These are phyloP conservation scores for Alcis repandata DNA, from an alignment of 2,888 invertebrate species.

Conservation along the genomic window DNA sequence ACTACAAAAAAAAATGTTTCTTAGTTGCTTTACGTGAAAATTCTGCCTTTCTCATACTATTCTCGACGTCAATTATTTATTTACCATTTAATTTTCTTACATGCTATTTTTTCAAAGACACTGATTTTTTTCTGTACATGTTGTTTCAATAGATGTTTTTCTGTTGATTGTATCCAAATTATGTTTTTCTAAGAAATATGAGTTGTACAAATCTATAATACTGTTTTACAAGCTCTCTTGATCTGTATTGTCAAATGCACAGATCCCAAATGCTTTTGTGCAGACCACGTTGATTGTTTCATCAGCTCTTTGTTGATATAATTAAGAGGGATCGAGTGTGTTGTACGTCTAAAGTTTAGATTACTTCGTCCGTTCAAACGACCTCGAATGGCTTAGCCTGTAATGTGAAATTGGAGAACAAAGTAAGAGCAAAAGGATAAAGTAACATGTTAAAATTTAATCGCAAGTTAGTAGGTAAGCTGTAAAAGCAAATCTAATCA, in stretches of 20 bases:
- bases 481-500: too few relatives aligned
- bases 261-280: slow-evolving; percentile 61
- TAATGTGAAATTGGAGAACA: slow-evolving; percentile 18
- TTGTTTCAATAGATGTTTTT: too few relatives aligned
- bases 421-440: neutral
- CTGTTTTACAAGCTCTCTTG: slow-evolving; percentile 53
- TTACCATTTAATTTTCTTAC: too few relatives aligned
- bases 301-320: slow-evolving; percentile 54
- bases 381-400: slow-evolving; percentile 21
- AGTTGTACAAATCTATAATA: slow-evolving; percentile 40
- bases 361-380: slow-evolving; percentile 31
- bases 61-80: too few relatives aligned
- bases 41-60: too few relatives aligned
- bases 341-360: slow-evolving; percentile 28
- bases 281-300: slow-evolving; percentile 59
- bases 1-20: neutral
- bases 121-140: too few relatives aligned
- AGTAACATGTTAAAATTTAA: neutral
- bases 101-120: too few relatives aligned
- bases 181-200: too few relatives aligned
- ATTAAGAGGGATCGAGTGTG: slow-evolving; percentile 40
- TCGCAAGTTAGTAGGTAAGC: too few relatives aligned
- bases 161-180: too few relatives aligned
- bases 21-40: too few relatives aligned
- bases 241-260: slow-evolving; percentile 61